phyloP scores from a whole-genome alignment of 2,113 vertebrate species.

The Bambusicola thoracicus region DNA sequence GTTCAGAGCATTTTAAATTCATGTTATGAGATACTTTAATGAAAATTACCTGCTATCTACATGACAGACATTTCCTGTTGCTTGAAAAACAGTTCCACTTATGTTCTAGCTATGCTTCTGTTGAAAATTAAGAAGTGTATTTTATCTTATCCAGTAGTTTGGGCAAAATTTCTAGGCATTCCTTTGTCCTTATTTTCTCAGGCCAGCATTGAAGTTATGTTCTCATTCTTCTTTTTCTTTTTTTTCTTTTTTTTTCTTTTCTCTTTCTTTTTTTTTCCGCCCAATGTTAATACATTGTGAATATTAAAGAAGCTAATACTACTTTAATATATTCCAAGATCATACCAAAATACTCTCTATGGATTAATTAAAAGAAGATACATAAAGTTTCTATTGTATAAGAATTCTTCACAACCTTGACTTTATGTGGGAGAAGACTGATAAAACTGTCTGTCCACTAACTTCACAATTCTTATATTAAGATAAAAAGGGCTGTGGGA shows the following conservation, averaged over 20 bases:
- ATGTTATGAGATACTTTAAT: accelerated
- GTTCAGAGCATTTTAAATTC: neutral
- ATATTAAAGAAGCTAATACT: neutral
- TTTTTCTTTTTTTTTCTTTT: neutral
- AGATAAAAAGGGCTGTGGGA: neutral
- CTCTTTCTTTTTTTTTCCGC: neutral
- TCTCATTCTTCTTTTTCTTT: neutral
- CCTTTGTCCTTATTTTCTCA: neutral
- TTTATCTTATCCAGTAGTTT: neutral
- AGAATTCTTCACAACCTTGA: neutral
- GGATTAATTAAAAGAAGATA: slow-evolving; percentile 35
- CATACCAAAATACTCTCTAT: neutral
- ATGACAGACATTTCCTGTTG: neutral
- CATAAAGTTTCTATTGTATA: neutral
- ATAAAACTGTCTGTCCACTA: neutral
- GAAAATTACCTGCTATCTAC: neutral
- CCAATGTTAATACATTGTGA: neutral
- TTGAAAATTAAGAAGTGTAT: neutral
- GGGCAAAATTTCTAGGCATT: neutral
- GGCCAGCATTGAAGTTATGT: neutral
- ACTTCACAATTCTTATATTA: neutral
- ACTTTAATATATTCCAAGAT: neutral
- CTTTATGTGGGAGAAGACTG: neutral
- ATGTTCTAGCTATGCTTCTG: neutral
- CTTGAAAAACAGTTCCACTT: neutral